Evolutionary conservation across 1,140 invertebrate species (phyloP), one percentile per base, ranked within the genome.

Genomic region (Lasaia peninsularis): DNA sequence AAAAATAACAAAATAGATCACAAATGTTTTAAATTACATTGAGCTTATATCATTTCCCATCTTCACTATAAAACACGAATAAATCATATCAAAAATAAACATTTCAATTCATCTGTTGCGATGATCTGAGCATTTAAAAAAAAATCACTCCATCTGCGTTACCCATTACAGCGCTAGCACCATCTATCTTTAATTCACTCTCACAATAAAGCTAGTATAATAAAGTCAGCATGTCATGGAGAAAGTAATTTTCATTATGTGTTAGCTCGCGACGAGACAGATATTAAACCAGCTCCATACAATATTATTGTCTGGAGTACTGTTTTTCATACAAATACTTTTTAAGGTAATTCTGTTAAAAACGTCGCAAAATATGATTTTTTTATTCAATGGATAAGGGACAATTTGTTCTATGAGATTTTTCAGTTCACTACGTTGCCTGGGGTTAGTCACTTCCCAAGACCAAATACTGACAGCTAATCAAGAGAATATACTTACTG

Each of bases 161-260:
- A 52, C 58, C 63, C 73, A 75, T 78, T 72, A 66, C 65, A 60
- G 63, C 67, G 67, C 73, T 73, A 73, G 72, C 73, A 70, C 68
- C 62, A 69, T 61, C 67, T 74, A 69, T 61, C 72, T 74, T 78
- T 78, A 84, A 84, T 86, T 84, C 83, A 81, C 71, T 80, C 72
- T 71, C 55, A 78, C 77, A 86, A 85, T 75, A 74, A 82, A 62
- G 61, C 72, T 78, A 82, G 81, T 79, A 77, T 84, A 72, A 84
- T 86, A 74, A 78, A 85, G 73, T 82, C 79, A 76, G 82, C 69
- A 50, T 57, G 48, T 64, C 56, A 58, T 71, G 72, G 49, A 33
- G 20, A 57, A 58, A 63, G 69, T 72, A 75, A 85, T 81, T 85
- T 77, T 76, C 71, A 74, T 73, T 71, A 72, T 78, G 71, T 67